Evolutionary conservation across 2,113 vertebrate genomes (phyloP).

Genomic region (Sphaerodactylus townsendi): DNA sequence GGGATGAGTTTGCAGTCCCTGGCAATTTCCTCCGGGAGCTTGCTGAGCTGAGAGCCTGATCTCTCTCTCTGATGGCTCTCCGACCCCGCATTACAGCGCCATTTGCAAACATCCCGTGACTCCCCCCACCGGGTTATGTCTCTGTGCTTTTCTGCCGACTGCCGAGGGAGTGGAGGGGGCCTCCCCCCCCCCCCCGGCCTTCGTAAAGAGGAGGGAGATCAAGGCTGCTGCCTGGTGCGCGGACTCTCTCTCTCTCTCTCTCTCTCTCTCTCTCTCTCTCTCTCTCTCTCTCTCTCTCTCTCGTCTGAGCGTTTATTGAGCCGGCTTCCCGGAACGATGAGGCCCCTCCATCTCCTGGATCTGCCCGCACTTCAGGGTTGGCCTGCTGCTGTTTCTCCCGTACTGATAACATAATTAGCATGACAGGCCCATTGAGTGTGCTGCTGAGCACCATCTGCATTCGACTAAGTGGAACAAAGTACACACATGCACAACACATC

Average conservation of each 20-base stretch:
- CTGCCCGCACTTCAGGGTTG: slow-evolving; percentile 35
- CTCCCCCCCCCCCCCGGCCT: background rate
- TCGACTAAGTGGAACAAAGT: slow-evolving; percentile 3
- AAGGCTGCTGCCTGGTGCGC: slow-evolving; percentile 17
- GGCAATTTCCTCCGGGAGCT: slow-evolving; percentile 9
- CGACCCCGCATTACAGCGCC: fast-evolving
- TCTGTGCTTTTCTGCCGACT: slow-evolving; percentile 46
- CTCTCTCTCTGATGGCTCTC: background rate
- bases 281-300: no score
- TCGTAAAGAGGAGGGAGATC: background rate
- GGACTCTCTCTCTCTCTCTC: slow-evolving; percentile 55
- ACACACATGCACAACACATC: no score
- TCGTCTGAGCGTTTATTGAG: slow-evolving; percentile 62
- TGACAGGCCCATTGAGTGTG: slow-evolving; percentile 55
- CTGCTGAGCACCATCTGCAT: slow-evolving; percentile 13
- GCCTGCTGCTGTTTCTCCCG: slow-evolving; percentile 53
- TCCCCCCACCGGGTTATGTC: background rate
- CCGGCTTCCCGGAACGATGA: slow-evolving; percentile 55
- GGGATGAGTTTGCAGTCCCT: background rate
- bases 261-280: no score
- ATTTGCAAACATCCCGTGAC: slow-evolving; percentile 18
- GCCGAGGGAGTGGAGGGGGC: slow-evolving; percentile 36
- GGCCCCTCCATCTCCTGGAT: slow-evolving; percentile 43
- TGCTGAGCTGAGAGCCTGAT: fast-evolving
- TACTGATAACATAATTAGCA: slow-evolving; percentile 44